A percentile compares a stretch with the other conserved stretches of the same genome.
Conservation (phyloP, 2,113 vertebrate species). For the Corydoras sp. region DNA sequence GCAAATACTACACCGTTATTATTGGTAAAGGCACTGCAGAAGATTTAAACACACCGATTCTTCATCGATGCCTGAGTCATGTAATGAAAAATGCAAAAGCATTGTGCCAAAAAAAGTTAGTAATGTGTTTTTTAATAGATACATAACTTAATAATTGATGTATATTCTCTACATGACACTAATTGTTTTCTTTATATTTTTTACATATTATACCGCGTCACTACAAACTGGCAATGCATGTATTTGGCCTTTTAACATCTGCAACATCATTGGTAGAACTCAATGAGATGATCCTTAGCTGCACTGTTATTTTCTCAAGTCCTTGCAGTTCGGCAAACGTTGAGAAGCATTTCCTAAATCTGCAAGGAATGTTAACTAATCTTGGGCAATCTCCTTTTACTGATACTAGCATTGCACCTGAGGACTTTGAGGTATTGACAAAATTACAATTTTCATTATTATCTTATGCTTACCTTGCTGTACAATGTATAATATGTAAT, state of each 20-base stretch:
- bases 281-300: conserved; percentile 25
- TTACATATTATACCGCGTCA: neutral
- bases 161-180: too few species aligned
- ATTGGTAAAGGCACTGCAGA: conserved; percentile 6
- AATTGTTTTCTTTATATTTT: neutral
- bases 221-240: conserved; percentile 29
- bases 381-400: neutral
- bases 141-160: too few species aligned
- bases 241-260: conserved; percentile 21
- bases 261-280: conserved; percentile 5
- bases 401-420: conserved; percentile 4
- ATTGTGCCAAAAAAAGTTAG: too few species aligned
- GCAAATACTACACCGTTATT: conserved; percentile 8
- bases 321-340: conserved; percentile 1
- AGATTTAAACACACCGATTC: conserved; percentile 1
- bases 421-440: conserved; percentile 18
- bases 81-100: too few species aligned
- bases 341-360: conserved; percentile 13
- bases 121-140: too few species aligned
- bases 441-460: neutral
- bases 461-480: neutral
- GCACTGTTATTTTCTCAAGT: conserved; percentile 14
- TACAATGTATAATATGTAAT: conserved; percentile 1
- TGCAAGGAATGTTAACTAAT: neutral
- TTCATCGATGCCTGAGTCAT: neutral